Conservation (phyloP, 2,113 vertebrate genomes). For the Heterochromis multidens region DNA sequence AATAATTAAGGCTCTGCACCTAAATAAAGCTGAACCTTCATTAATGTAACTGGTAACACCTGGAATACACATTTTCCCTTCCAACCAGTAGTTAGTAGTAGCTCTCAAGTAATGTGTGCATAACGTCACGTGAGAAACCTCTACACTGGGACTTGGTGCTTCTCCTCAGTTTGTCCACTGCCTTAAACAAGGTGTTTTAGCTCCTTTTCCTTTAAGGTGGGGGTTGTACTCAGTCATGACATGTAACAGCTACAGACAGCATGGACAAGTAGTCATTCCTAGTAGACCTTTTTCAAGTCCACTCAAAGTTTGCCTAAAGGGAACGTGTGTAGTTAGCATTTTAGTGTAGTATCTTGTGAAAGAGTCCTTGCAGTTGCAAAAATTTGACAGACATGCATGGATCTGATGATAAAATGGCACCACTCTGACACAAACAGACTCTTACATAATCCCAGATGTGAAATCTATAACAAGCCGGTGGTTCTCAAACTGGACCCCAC, state of each 20-base stretch:
- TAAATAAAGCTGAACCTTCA: background rate
- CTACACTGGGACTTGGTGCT: background rate
- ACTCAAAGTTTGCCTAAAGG: background rate
- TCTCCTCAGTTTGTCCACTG: background rate
- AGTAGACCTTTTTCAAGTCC: background rate
- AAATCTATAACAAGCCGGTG: too few species aligned
- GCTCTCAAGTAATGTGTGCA: background rate
- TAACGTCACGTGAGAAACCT: background rate
- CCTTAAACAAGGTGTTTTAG: too few species aligned
- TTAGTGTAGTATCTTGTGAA: background rate
- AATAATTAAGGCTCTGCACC: background rate
- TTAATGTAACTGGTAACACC: background rate
- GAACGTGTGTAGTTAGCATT: background rate
- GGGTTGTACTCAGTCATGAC: background rate
- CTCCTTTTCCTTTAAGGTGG: background rate
- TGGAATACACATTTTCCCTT: background rate
- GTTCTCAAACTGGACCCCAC: background rate
- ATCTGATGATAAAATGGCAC: background rate
- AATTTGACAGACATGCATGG: rapidly evolving
- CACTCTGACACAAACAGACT: background rate
- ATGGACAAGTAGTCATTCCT: background rate
- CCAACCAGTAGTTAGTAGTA: background rate
- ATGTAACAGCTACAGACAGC: background rate
- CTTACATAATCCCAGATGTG: background rate
- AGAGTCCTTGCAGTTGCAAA: rapidly evolving